phyloP scores from a whole-genome alignment of 2,797 vertebrate species.

The Uromys caudimaculatus region DNA sequence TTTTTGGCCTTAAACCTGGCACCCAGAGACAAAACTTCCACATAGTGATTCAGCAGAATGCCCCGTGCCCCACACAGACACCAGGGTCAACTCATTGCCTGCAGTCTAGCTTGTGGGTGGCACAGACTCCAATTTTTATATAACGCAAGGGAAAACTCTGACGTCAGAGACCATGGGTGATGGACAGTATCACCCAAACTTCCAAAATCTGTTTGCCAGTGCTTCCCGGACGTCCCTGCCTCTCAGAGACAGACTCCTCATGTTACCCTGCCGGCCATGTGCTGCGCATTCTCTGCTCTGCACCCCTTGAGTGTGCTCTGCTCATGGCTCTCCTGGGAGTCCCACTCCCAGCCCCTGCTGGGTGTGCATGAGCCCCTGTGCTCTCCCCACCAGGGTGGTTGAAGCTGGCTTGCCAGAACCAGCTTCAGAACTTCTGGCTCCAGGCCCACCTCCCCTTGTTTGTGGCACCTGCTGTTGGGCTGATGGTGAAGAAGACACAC shows the following conservation, averaged over 20 bases:
- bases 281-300: rapidly evolving
- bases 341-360: not conserved
- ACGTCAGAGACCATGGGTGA: not conserved
- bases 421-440: not conserved
- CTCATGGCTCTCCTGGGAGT: not conserved
- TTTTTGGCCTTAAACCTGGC: conserved; percentile 66
- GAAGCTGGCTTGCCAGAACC: not conserved
- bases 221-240: not conserved
- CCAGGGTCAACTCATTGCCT: not conserved
- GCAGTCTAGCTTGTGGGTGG: not conserved
- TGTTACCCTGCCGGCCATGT: not conserved
- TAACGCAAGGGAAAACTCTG: not conserved
- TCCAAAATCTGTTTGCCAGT: not conserved
- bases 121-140: not conserved
- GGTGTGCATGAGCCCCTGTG: rapidly evolving
- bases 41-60: conserved; percentile 83
- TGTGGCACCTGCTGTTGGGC: not conserved
- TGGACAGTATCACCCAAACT: not conserved
- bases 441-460: not conserved
- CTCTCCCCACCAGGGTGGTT: no score
- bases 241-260: not conserved
- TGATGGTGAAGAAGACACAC: not conserved
- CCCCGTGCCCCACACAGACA: not conserved
- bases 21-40: conserved; percentile 67
- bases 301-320: not conserved